Base-by-base conservation (phyloP, 2,888 invertebrate species). In the Polyploca ridens region DNA sequence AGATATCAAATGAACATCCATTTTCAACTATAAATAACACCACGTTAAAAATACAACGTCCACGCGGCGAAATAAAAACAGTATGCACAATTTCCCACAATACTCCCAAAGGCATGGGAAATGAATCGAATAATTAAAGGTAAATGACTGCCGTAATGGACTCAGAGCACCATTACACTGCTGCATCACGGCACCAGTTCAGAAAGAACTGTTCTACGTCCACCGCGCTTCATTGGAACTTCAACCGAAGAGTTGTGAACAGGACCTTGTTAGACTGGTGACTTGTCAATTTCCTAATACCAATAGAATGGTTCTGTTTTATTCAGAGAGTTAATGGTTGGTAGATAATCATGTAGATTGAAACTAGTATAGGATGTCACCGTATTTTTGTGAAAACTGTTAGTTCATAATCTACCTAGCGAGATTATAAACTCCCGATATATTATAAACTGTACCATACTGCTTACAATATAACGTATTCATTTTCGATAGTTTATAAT, bases 51-150 rank as follows among this genome's bases (percentile, higher is more conserved):
- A 46, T 46, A 46, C 46, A 46, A n/a, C n/a, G 7, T 33, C 11
- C 33, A 33, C 27, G 10, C 13, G 7, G 4, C 7, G 33, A 35
- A 59, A 33, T 35, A 59, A 41, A 38, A 13, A 59, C 13, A 33
- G 6, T 35, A 35, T 35, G 33, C 33, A 59, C 14, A 58, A 58
- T 35, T 35, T 3, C 11, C 35, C 59, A 8, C 14, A 11, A 0
- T 59, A 33, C 33, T 59, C 59, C 59, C 59, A 33, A 35, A 59
- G 59, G 59, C 58, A 27, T 33, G 33, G 33, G 59, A 13, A 41
- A 13, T 5, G 13, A 13, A 41, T 2, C 60, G n/a, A 3, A 60
- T 60, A 60, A 60, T 60, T 60, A 60, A 35, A 60, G 60, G 35
- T 60, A 35, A 60, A 38, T 60, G 60, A 19, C 19, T 38, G 5